Percentiles rank a stretch among this genome's conserved stretches.
Conservation (phyloP, 2,797 vertebrate genomes). For the Arctocebus calabarensis region DNA sequence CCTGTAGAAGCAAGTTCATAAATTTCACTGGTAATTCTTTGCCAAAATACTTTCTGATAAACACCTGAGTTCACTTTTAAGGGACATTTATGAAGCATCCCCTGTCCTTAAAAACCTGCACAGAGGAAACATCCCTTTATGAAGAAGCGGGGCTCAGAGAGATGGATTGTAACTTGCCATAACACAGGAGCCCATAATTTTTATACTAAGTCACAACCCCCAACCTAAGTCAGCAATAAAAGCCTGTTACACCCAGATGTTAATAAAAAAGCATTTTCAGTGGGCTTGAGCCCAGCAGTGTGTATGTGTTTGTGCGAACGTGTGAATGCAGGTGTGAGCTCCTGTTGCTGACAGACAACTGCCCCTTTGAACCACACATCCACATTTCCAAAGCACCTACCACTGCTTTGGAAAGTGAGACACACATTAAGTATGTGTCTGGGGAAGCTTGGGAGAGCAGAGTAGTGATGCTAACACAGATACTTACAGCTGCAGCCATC, state of each 20-base stretch:
- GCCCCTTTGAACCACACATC: neutral
- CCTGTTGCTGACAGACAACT: neutral
- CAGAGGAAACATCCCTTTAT: neutral
- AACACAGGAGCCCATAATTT: neutral
- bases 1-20: slow-evolving; percentile 14
- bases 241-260: neutral
- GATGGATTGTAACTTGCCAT: neutral
- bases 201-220: neutral
- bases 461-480: neutral
- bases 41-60: neutral
- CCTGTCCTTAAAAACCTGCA: slow-evolving; percentile 5
- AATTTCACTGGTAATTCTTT: slow-evolving; percentile 21
- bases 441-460: neutral
- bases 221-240: neutral
- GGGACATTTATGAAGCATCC: neutral
- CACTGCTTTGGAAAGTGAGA: neutral
- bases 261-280: neutral
- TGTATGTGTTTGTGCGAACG: neutral
- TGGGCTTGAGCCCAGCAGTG: neutral
- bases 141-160: neutral
- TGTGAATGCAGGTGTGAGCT: neutral
- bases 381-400: neutral
- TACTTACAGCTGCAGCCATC: neutral
- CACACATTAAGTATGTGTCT: neutral
- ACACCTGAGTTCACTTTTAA: neutral